Base-by-base conservation (phyloP, 2,888 invertebrate genomes). In the Brachycybe producta region DNA sequence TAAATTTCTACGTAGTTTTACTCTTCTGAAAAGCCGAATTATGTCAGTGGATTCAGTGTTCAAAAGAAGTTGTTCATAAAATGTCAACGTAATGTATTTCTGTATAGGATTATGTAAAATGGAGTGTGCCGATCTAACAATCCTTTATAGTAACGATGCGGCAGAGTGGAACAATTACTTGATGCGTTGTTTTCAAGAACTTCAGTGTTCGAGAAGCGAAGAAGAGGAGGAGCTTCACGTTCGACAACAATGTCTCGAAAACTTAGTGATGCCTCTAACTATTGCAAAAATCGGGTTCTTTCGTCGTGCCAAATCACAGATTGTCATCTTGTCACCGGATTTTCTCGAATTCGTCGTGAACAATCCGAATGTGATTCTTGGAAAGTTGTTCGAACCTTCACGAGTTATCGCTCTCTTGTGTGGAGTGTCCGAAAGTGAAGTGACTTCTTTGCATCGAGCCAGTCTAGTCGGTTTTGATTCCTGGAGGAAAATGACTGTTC, bases 361-460 rank as follows among this genome's bases (percentile, higher is more conserved):
- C n/a, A 53, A 60, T 47, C 61, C 71, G n/a, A 49, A 53, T 17
- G 67, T 67, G 39, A 51, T 55, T 15, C 66, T 78, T 27, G 75
- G 78, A 13, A 74, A 72, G 48, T 63, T 80, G 36, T 70, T 84
- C 53, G 74, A 76, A 59, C 72, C 78, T 1, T 83, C 84, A 54
- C 78, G 82, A 59, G 79, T 85, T 11, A 68, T 88, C 52, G 83
- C 82, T 8, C 81, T 88, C 73, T 71, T 87, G 59, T 70, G 88
- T 27, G 87, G 87, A 1, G 82, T 86, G 1, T 85, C 82, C 75
- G 74, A 42, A 76, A 36, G 19, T 28, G 57, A 81, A 59, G 70
- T 86, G 40, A 75, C 77, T 50, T 76, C 80, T 48, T 71, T 73
- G 54, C 82, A 84, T 60, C 76, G 75, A 64, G 75, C 75, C 67